Evolutionary conservation across 2,797 vertebrate genomes (phyloP), one percentile per base, ranked within the genome.

Genomic region (Aldrovandia affinis): DNA sequence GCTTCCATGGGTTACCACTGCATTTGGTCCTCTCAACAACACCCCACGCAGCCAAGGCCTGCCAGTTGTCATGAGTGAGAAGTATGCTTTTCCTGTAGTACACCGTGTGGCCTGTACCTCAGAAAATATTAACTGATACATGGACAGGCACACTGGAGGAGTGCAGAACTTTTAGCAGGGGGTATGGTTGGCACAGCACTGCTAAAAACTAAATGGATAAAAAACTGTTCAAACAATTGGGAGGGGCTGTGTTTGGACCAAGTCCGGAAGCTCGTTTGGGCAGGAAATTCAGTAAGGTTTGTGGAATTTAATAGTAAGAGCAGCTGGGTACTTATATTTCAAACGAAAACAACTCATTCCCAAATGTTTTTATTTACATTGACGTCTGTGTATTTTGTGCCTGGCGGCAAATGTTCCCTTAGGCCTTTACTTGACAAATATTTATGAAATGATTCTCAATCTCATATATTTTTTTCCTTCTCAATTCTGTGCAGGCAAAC

Each of bases 391-490:
- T 47, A 18, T 30, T 55, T 79, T 55, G 78, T 54, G 75, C 50
- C 20, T 78, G 75, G 30, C 25, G 28, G 42, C 39, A 78, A 44
- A 77, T 78, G n/a, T 75, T 83, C 86, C 85, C 54, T 22, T 0
- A 39, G 54, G 20, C 33, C 20, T 39, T 80, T 47, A 25, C 25
- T 57, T 80, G 54, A 57, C 33, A 81, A 57, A 30, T 57, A 59
- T 61, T 85, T 47, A 79, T 39, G 42, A 83, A 61, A n/a, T 59
- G 7, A 57, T 85, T 86, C 88, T 87, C 61, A 89, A 86, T 89
- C 92, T 93, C 89, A 90, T 86, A 91, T 92, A n/a, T n/a, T n/a
- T n/a, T n/a, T n/a, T 94, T 93, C 91, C 93, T 91, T 86, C 91
- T 93, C 94, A 93, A 93, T 94, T 91, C 89, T 80, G 86, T 77